These are phyloP conservation scores for Potamilus streckersoni DNA, from an alignment of 1,140 invertebrate genomes.

Conservation along the genomic window DNA sequence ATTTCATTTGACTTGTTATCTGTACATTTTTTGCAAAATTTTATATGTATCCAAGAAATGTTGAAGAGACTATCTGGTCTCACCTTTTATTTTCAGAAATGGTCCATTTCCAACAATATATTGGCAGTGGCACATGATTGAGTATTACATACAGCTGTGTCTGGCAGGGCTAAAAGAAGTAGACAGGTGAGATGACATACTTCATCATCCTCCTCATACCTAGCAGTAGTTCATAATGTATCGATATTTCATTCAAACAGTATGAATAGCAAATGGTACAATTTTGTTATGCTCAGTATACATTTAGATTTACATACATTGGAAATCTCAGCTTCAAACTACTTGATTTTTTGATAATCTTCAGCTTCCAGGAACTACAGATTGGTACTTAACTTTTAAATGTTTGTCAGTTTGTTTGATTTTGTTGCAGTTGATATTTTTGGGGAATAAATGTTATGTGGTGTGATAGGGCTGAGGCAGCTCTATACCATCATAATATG, in stretches of 20 bases:
- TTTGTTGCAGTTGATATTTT: no score
- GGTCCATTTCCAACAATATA: slow-evolving; percentile 62
- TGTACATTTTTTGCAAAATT: no score
- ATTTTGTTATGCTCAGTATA: not conserved
- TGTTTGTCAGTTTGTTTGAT: no score
- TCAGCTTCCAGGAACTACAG: not conserved
- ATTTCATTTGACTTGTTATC: no score
- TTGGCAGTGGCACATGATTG: slow-evolving; percentile 62
- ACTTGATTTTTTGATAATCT: not conserved
- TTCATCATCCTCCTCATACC: not conserved
- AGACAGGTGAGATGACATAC: slow-evolving; percentile 55
- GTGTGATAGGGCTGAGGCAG: no score
- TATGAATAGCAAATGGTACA: not conserved
- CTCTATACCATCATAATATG: no score
- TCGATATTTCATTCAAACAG: not conserved
- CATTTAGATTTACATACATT: not conserved
- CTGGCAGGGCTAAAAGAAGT: slow-evolving; percentile 64
- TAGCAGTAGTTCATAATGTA: not conserved
- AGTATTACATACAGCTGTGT: slow-evolving; percentile 62
- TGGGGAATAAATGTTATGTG: no score
- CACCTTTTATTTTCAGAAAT: slow-evolving; percentile 43
- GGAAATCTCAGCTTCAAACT: not conserved
- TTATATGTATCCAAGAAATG: not conserved
- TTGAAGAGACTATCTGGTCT: not conserved
- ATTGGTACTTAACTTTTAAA: no score